phyloP scores from a whole-genome alignment of 2,888 invertebrate genomes.

The Drosophila pullipes region DNA sequence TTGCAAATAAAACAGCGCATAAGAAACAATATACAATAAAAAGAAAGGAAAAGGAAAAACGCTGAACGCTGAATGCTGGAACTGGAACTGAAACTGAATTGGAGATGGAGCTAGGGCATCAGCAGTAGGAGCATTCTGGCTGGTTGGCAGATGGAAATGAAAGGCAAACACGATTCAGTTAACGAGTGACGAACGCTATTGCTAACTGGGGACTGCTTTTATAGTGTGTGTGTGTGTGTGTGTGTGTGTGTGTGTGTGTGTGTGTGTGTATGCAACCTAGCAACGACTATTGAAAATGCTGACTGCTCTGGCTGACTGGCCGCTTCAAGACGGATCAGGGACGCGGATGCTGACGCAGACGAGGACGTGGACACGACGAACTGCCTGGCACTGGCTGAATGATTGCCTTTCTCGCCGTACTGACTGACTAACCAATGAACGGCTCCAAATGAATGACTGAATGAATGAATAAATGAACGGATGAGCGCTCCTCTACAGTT shows the following conservation, averaged over 20 bases:
- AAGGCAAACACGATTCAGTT: constrained; percentile 81
- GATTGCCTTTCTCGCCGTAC: constrained; percentile 71
- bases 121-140: constrained; percentile 36
- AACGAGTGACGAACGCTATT: constrained; percentile 79
- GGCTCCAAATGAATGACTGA: constrained; percentile 77
- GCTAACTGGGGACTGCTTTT: constrained; percentile 76
- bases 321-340: constrained; percentile 24
- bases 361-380: constrained; percentile 36
- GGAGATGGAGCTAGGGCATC: constrained; percentile 13
- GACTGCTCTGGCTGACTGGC: constrained; percentile 44
- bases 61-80: neutral
- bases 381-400: constrained; percentile 62
- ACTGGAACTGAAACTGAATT: constrained; percentile 27
- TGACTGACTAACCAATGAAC: constrained; percentile 80
- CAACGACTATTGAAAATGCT: constrained; percentile 68
- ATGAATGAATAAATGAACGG: constrained; percentile 80
- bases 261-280: constrained; percentile 40
- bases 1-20: constrained; percentile 77
- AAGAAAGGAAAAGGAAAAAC: constrained; percentile 45
- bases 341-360: neutral
- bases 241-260: constrained; percentile 16
- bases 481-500: constrained; percentile 77
- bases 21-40: constrained; percentile 79
- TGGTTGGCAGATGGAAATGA: constrained; percentile 76
- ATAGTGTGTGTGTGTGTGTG: constrained; percentile 27